These are phyloP conservation scores for Sprattus sprattus DNA, from an alignment of 2,113 vertebrate genomes.

Conservation along the genomic window DNA sequence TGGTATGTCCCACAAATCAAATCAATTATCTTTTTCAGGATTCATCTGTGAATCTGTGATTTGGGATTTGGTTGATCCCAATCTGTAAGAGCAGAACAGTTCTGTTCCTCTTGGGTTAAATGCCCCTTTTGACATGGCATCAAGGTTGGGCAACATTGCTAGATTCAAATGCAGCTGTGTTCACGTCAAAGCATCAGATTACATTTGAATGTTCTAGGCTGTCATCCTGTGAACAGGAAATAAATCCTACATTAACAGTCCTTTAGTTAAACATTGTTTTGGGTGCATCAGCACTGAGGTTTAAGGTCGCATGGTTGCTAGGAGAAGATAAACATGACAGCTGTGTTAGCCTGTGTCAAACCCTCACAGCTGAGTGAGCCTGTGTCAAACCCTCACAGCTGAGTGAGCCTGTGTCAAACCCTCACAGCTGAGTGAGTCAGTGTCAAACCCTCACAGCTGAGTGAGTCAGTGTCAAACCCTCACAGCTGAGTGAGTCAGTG, in stretches of 20 bases:
- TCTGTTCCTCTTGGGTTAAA: background rate
- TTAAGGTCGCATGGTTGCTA: background rate
- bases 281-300: background rate
- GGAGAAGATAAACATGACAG: too few species aligned
- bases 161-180: background rate
- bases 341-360: background rate
- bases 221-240: background rate
- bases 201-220: background rate
- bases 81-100: background rate
- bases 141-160: background rate
- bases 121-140: background rate
- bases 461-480: background rate
- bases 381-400: background rate
- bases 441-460: background rate
- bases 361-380: background rate
- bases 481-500: background rate
- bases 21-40: background rate
- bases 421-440: background rate
- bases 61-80: background rate
- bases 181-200: background rate
- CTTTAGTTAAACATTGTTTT: background rate
- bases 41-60: background rate
- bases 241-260: background rate
- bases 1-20: background rate
- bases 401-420: background rate